Percentiles rank a stretch among this genome's conserved stretches.
Conservation (phyloP, 2,888 invertebrate species). For the Acronicta leporina region DNA sequence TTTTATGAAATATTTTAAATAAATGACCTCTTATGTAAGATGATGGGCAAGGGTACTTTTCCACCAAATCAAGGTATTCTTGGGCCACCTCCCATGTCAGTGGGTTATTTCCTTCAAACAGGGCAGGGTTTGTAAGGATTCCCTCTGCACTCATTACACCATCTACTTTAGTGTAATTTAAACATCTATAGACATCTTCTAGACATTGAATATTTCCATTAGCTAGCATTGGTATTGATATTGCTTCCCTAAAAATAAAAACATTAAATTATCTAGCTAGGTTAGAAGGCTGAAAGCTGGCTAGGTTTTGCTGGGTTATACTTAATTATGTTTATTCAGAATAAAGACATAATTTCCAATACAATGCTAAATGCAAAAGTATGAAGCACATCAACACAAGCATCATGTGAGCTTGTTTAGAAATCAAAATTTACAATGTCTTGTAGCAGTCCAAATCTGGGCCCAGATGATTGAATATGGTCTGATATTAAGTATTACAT, state of each 20-base stretch:
- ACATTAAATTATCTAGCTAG: neutral
- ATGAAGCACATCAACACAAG: no score
- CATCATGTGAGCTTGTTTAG: no score
- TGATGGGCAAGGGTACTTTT: constrained; percentile 95
- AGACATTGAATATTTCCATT: constrained; percentile 99
- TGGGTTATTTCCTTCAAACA: constrained; percentile 94
- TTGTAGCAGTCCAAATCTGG: no score
- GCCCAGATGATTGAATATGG: no score
- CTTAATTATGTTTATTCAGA: no score
- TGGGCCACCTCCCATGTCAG: constrained; percentile 96
- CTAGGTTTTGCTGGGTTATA: no score
- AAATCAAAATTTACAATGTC: no score
- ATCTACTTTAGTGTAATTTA: constrained; percentile 94
- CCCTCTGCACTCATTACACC: constrained; percentile 98
- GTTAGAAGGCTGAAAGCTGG: no score
- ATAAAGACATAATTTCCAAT: no score
- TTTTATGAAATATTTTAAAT: constrained; percentile 98
- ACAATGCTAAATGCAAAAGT: no score
- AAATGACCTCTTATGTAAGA: constrained; percentile 98
- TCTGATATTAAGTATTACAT: no score
- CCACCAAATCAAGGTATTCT: constrained; percentile 95
- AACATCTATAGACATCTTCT: constrained; percentile 95
- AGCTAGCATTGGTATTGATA: constrained; percentile 98
- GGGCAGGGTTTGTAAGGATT: constrained; percentile 98
- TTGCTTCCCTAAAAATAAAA: constrained; percentile 90